A percentile compares a stretch with the other conserved stretches of the same genome.
Conservation (phyloP, 2,113 vertebrate genomes). For the Lipophrys pholis region DNA sequence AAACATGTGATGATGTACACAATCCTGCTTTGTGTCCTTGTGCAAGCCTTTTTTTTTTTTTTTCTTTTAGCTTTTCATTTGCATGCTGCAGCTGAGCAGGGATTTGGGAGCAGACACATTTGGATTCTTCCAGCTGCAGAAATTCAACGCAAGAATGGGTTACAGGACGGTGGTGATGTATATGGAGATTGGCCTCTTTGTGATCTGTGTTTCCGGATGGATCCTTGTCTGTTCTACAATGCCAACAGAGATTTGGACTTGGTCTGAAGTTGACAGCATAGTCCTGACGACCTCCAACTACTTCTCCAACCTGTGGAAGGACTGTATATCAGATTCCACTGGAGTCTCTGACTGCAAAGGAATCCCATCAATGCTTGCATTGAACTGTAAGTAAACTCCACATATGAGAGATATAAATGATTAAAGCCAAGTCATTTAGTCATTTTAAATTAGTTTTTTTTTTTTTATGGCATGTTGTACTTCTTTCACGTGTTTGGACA, state of each 20-base stretch:
- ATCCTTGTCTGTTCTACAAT: conserved; percentile 92
- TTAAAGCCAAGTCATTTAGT: not conserved
- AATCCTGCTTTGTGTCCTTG: not conserved
- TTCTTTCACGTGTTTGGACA: conserved; percentile 65
- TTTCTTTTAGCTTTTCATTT: too few relatives aligned
- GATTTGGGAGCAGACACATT: not conserved
- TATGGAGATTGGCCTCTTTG: conserved; percentile 90
- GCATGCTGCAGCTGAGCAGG: not conserved
- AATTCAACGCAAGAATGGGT: conserved; percentile 63
- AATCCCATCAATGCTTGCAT: conserved; percentile 92
- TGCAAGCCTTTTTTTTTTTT: too few relatives aligned
- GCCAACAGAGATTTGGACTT: conserved; percentile 94
- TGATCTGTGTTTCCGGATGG: conserved; percentile 89
- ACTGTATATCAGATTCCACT: conserved; percentile 93
- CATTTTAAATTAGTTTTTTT: not conserved
- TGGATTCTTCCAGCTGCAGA: not conserved
- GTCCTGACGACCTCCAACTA: conserved; percentile 93
- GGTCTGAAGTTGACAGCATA: conserved; percentile 88
- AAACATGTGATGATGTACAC: conserved; percentile 50
- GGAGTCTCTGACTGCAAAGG: conserved; percentile 95
- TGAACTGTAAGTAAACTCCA: conserved; percentile 74
- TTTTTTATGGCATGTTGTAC: not conserved
- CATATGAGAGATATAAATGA: fast-evolving
- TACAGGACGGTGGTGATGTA: conserved; percentile 81
- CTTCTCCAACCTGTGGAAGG: conserved; percentile 96